These are phyloP conservation scores for Apamea monoglypha DNA, from an alignment of 2,888 invertebrate species.

Conservation along the genomic window DNA sequence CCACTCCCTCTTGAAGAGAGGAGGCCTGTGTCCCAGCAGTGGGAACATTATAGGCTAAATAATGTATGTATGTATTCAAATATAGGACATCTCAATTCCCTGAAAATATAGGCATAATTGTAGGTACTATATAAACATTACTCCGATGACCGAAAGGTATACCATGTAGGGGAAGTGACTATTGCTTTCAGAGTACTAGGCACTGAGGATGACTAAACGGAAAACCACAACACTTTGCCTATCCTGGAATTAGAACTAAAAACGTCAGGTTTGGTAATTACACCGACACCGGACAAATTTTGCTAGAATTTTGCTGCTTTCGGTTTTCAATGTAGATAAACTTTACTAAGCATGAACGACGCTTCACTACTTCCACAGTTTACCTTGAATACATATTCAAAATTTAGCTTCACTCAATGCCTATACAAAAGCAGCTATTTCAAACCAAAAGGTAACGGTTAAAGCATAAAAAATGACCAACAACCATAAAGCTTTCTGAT, in stretches of 20 bases:
- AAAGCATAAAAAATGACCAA: slow-evolving; percentile 61
- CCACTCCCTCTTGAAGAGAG: neutral
- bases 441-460: slow-evolving; percentile 44
- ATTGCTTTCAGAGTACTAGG: neutral
- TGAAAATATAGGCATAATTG: neutral
- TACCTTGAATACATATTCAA: neutral
- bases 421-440: slow-evolving; percentile 18
- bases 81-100: neutral
- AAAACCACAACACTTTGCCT: slow-evolving; percentile 20
- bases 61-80: neutral
- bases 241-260: neutral
- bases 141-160: neutral
- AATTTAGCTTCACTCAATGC: slow-evolving; percentile 4
- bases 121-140: neutral
- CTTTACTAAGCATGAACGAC: neutral
- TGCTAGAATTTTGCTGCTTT: neutral
- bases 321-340: neutral
- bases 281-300: neutral
- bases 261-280: neutral
- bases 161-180: neutral
- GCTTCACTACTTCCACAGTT: neutral
- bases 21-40: neutral
- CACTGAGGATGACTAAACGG: neutral
- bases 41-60: neutral
- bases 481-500: slow-evolving; percentile 69